Percentiles rank a stretch among this genome's conserved stretches.
Evolutionary conservation across 2,113 vertebrate genomes (phyloP).

Genomic region (Phylloscopus trochilus): DNA sequence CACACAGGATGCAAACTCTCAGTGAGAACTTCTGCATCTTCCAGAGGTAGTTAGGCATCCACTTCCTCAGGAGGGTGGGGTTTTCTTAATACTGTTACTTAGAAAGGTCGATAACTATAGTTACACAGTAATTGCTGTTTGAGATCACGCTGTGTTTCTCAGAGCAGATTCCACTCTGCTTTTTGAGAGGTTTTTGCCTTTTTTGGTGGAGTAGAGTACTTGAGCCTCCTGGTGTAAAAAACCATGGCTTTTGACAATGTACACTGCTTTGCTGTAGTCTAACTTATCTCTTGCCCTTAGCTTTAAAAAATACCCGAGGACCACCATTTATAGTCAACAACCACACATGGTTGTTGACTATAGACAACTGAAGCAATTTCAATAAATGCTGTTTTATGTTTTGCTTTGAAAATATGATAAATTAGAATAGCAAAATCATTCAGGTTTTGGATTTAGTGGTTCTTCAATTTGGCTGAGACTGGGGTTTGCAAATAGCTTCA

Average conservation of each 20-base stretch:
- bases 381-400: neutral
- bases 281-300: neutral
- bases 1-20: neutral
- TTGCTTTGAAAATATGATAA: neutral
- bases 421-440: neutral
- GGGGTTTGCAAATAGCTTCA: neutral
- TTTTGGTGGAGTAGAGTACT: neutral
- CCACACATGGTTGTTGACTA: neutral
- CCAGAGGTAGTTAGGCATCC: neutral
- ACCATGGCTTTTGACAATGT: neutral
- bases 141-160: neutral
- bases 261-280: neutral
- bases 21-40: slow-evolving; percentile 18
- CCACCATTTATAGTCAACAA: no score
- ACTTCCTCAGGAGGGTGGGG: neutral
- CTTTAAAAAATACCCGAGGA: neutral
- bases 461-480: neutral
- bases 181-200: neutral
- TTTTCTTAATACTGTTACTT: neutral
- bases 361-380: neutral
- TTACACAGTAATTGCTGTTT: neutral
- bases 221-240: neutral
- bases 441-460: neutral
- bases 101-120: neutral
- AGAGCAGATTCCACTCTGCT: neutral